phyloP scores from a whole-genome alignment of 92 coral and sea anemone genomes.

The Heliopora coerulea region DNA sequence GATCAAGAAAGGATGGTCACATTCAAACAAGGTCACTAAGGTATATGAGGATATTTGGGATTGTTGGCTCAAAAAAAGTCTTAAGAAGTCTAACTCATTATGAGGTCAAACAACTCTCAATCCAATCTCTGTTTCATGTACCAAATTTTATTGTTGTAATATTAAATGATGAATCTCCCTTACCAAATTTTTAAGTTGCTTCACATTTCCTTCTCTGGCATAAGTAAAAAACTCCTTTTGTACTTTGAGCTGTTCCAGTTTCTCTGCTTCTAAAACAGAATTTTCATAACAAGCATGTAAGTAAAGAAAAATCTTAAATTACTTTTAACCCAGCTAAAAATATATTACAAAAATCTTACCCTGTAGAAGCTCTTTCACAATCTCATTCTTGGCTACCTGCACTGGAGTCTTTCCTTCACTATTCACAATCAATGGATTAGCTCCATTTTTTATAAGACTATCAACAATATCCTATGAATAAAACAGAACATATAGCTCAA shows the following conservation, averaged over 20 bases:
- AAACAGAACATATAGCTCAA: too few species aligned
- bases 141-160: too few species aligned
- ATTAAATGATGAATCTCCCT: not conserved
- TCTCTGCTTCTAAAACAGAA: slow-evolving; percentile 74
- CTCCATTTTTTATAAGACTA: slow-evolving; percentile 68
- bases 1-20: too few species aligned
- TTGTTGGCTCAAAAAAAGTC: too few species aligned
- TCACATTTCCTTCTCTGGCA: slow-evolving; percentile 76
- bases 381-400: slow-evolving; percentile 84
- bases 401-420: slow-evolving; percentile 85
- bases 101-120: too few species aligned
- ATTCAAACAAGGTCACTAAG: too few species aligned
- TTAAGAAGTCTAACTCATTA: too few species aligned
- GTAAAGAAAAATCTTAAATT: too few species aligned
- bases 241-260: slow-evolving; percentile 61
- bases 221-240: slow-evolving; percentile 77
- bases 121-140: too few species aligned
- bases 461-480: slow-evolving; percentile 82
- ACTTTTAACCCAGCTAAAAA: not conserved
- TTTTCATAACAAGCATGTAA: too few species aligned
- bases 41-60: too few species aligned
- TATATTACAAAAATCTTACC: slow-evolving; percentile 58
- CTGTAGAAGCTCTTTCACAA: slow-evolving; percentile 69
- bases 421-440: slow-evolving; percentile 79
- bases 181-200: slow-evolving; percentile 79